A percentile compares a stretch with the other conserved stretches of the same genome.
Evolutionary conservation across 2,113 vertebrate species (phyloP).

Genomic region (Etheostoma spectabile): DNA sequence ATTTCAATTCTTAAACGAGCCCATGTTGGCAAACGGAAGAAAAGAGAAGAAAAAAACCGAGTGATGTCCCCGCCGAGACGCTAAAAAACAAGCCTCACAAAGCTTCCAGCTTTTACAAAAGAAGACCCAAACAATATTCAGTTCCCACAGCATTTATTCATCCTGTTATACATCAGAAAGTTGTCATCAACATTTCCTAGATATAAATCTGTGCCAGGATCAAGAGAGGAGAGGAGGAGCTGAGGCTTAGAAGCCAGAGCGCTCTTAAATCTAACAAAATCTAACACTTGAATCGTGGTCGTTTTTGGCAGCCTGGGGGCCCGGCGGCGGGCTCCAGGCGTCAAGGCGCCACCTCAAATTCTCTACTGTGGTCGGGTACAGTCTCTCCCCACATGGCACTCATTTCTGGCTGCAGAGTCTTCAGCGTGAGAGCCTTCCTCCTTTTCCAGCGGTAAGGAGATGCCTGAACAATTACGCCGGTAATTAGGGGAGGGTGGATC

Average conservation of each 20-base stretch:
- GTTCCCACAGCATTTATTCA: slow-evolving; percentile 77
- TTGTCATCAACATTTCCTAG: slow-evolving; percentile 78
- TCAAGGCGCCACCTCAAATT: slow-evolving; percentile 94
- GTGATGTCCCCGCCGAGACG: slow-evolving; percentile 51
- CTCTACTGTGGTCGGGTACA: slow-evolving; percentile 91
- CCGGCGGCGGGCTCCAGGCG: slow-evolving; percentile 90
- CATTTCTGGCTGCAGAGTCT: slow-evolving; percentile 89
- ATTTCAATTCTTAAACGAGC: slow-evolving; percentile 59
- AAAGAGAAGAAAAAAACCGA: slow-evolving; percentile 34
- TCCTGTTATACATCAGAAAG: slow-evolving; percentile 78
- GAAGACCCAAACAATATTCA: slow-evolving; percentile 71
- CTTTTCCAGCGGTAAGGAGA: slow-evolving; percentile 83
- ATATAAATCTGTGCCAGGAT: slow-evolving; percentile 77
- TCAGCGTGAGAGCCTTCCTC: slow-evolving; percentile 87
- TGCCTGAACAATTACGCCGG: slow-evolving; percentile 86
- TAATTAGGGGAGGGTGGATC: slow-evolving; percentile 82
- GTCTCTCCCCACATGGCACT: slow-evolving; percentile 94
- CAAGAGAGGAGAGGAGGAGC: slow-evolving; percentile 66
- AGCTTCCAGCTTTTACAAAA: slow-evolving; percentile 55
- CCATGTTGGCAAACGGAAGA: slow-evolving; percentile 33
- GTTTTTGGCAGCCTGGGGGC: slow-evolving; percentile 90
- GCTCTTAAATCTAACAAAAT: slow-evolving; percentile 91
- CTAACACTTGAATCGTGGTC: slow-evolving; percentile 87
- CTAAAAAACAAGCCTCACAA: slow-evolving; percentile 59
- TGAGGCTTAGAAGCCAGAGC: slow-evolving; percentile 72